Conservation (phyloP, 2,888 invertebrate species). For the Volucella inanis region DNA sequence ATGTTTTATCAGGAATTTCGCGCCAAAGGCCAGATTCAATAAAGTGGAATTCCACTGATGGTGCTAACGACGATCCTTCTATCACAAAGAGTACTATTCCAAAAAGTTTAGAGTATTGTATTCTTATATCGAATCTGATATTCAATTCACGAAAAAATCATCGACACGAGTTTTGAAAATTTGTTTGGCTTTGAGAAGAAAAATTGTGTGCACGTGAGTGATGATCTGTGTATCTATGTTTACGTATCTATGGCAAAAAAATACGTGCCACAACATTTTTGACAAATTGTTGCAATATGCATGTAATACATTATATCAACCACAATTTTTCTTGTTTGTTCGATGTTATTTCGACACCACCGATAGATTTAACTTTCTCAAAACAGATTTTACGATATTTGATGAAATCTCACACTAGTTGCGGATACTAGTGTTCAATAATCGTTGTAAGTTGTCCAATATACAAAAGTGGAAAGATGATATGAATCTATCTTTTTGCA, state of each 20-base stretch:
- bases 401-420: no score
- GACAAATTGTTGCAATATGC: conserved; percentile 12
- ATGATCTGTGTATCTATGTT: not conserved
- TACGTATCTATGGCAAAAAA: conserved; percentile 1
- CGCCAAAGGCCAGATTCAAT: conserved; percentile 9
- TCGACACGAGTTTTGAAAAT: not conserved
- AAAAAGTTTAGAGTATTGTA: not conserved
- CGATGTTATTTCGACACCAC: no score
- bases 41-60: conserved; percentile 19
- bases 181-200: not conserved
- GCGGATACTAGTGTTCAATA: no score
- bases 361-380: no score
- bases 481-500: no score
- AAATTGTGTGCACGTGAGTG: not conserved
- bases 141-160: conserved; percentile 18
- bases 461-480: no score
- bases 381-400: no score
- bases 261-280: conserved; percentile 21
- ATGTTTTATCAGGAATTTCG: not conserved
- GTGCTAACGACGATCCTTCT: conserved; percentile 27
- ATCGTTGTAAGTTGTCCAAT: no score
- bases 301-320: no score
- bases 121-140: not conserved
- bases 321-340: no score
- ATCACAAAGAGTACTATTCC: conserved; percentile 23